Evolutionary conservation across 2,888 invertebrate species (phyloP), one percentile per base, ranked within the genome.

Genomic region (Druceiella hillmani): DNA sequence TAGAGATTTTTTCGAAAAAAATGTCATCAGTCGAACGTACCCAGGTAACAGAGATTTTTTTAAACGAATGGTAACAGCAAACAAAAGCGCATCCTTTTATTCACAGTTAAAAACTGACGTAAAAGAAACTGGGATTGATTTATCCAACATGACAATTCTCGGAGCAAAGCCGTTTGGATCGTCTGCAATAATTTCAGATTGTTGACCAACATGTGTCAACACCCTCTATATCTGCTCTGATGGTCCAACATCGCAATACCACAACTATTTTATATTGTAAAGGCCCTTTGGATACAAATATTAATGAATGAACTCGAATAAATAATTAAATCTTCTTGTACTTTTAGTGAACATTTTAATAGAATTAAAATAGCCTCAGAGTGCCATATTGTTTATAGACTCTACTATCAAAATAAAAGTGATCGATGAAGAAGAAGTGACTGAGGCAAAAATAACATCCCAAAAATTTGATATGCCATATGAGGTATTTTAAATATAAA

Each of bases 401-500:
- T 46, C 46, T 43, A 34, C 32, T 17, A 45, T 48, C 17, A 11
- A 11, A 11, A 41, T 48, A 33, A 27, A 48, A 29, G 44, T 28
- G 36, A 35, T 47, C 22, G 33, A 36, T 32, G 40, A 41, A 4
- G 41, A 41, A 34, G 41, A 41, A 28, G 26, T 41, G 3, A 17
- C 24, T 14, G 22, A 36, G 11, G 31, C 17, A 45, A 42, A 31
- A 43, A 44, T 25, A 16, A 20, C 28, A 37, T 47, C 22, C 45
- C 45, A 7, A 45, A 48, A 28, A 7, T 32, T 26, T 27, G 44
- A 9, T 38, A 43, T 47, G 45, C 45, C 16, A 36, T 48, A 16
- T 45, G 45, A 28, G 47, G 49, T 38, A 38, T 49, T n/a, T 47
- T 47, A 45, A 37, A 46, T 25, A 48, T 49, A 20, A 49, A 44